phyloP scores from a whole-genome alignment of 2,113 vertebrate genomes.

The Vicugna pacos region DNA sequence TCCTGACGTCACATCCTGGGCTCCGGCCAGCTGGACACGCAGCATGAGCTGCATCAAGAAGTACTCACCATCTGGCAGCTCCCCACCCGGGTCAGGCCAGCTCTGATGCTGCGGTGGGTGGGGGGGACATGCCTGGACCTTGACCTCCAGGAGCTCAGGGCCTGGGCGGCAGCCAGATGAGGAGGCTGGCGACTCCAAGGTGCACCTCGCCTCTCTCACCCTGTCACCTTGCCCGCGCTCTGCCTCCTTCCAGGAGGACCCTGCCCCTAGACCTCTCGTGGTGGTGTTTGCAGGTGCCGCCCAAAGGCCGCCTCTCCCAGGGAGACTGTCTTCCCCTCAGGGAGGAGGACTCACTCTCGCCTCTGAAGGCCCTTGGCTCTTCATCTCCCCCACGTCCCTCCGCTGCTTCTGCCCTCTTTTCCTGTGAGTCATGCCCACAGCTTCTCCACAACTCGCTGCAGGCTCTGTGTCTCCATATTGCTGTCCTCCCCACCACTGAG shows the following conservation, averaged over 20 bases:
- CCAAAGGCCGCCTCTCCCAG: background rate
- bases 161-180: no score
- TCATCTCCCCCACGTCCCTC: background rate
- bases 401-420: background rate
- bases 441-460: background rate
- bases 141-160: background rate
- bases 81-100: background rate
- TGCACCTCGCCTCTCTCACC: accelerated
- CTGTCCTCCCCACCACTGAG: background rate
- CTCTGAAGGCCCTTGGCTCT: background rate
- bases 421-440: accelerated
- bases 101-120: accelerated
- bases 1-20: background rate
- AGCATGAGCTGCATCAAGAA: background rate
- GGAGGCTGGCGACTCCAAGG: no score
- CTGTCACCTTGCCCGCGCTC: background rate
- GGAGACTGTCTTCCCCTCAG: background rate
- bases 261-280: background rate
- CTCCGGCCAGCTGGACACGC: no score
- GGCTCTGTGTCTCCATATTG: background rate
- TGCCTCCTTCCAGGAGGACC: background rate
- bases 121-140: background rate
- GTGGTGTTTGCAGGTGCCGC: background rate
- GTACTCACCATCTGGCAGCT: accelerated
- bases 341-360: background rate